Conservation (phyloP, 2,797 vertebrate genomes). For the Sarcophilus harrisii region DNA sequence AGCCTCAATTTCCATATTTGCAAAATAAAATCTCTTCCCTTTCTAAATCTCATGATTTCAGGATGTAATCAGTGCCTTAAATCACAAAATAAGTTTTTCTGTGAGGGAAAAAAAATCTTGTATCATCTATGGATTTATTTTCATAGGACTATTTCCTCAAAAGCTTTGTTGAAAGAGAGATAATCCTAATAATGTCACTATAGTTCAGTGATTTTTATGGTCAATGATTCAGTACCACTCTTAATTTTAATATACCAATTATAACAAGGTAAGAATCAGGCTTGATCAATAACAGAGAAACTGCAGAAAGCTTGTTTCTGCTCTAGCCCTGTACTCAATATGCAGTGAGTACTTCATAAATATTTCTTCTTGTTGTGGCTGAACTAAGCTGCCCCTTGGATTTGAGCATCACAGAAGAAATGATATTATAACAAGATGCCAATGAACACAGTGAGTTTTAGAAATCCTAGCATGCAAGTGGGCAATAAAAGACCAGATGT, state of each 20-base stretch:
- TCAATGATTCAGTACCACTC: constrained; percentile 11
- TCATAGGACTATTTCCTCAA: constrained; percentile 36
- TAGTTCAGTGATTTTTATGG: constrained; percentile 4
- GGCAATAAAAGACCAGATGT: constrained; percentile 42
- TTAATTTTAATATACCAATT: neutral
- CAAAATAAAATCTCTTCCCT: neutral
- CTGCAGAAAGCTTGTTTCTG: neutral
- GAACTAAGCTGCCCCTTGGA: constrained; percentile 17
- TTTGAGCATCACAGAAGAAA: constrained; percentile 1
- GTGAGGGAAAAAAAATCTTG: neutral
- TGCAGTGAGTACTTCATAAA: neutral
- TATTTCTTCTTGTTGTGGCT: neutral
- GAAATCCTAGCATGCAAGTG: constrained; percentile 48
- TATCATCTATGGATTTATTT: constrained; percentile 20
- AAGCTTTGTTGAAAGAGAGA: neutral
- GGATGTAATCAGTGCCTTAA: constrained; percentile 5
- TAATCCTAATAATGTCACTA: constrained; percentile 17
- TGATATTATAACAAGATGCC: constrained; percentile 53
- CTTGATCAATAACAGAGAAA: neutral
- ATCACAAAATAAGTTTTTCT: neutral
- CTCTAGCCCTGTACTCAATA: neutral
- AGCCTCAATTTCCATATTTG: neutral
- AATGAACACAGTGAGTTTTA: constrained; percentile 52
- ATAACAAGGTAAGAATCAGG: neutral
- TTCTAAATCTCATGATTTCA: neutral